Base-by-base conservation (phyloP, 2,797 vertebrate species). In the Onychomys arenicola region DNA sequence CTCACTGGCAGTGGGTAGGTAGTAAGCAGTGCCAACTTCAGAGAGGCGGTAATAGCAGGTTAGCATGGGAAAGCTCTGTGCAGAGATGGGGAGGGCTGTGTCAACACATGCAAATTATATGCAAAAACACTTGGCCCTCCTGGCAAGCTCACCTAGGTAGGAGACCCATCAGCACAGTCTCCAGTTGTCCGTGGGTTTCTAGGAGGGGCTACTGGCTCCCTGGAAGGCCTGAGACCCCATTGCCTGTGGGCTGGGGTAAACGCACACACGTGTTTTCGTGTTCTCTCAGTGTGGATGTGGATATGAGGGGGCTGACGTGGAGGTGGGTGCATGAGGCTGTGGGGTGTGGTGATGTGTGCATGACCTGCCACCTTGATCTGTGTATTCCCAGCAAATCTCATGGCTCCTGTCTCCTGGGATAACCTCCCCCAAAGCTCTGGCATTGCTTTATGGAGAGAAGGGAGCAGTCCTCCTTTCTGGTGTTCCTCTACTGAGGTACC, bases 61-160 rank as follows among this genome's bases (percentile, higher is more conserved):
- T 96, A 95, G 97, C 86, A 83, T 90, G 91, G 96, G 77, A 91
- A 80, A 7, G 46, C 75, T 91, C 96, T 10, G 29, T 23, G 83
- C 92, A n/a, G 88, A 88, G 80, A 86, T 27, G 63, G 75, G 83
- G 92, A 77, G 0, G 55, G 82, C 87, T 76, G 49, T 89, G 91
- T 83, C 94, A 89, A 95, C 69, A 87, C 94, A 96, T 93, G 95
- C 96, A 96, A 95, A 95, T 95, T 52, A 94, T 90, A 86, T 93
- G 96, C 97, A 97, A 81, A 96, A 95, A 87, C 5, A 37, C 85
- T 85, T n/a, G 84, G 81, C 89, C 93, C 9, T 1, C 81, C 69
- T 52, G 43, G 14, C 67, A 78, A 67, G 69, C 87, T 91, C 49
- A 27, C 76, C 87, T 83, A 63, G 61, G 49, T 49, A 92, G 75